Conservation (phyloP, 2,888 invertebrate genomes). For the Nemurella pictetii region DNA sequence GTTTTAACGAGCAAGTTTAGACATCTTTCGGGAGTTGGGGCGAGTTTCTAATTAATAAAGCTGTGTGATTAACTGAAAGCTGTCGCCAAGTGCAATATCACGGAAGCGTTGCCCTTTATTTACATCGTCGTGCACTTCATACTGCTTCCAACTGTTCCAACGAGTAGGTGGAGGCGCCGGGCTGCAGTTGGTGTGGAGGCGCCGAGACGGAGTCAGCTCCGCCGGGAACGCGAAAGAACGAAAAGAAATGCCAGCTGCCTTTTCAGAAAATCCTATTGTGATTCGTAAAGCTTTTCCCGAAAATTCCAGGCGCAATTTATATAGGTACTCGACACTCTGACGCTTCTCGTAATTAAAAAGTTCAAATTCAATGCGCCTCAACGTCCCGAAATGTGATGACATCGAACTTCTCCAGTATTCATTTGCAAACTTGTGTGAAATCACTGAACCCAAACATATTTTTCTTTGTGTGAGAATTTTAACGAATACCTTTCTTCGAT, state of each 20-base stretch:
- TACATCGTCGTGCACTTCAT: background rate
- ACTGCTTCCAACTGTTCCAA: background rate
- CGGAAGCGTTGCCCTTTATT: no score
- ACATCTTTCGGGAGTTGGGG: no score
- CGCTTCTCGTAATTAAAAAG: background rate
- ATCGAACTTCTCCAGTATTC: background rate
- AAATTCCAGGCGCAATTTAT: background rate
- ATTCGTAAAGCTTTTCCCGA: background rate
- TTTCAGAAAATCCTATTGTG: background rate
- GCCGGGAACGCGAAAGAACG: background rate
- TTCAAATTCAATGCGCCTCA: background rate
- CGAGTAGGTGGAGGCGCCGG: background rate
- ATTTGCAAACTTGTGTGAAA: background rate
- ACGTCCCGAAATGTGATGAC: background rate
- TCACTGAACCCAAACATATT: background rate
- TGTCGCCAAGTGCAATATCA: no score
- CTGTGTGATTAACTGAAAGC: no score
- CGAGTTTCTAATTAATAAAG: no score
- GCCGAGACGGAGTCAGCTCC: no score
- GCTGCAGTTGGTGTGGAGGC: no score
- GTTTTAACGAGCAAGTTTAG: no score
- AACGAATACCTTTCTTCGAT: background rate
- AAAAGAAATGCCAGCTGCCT: background rate
- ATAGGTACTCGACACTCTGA: no score
- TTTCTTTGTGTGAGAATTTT: background rate